phyloP scores from a whole-genome alignment of 2,113 vertebrate genomes.

The Mustelus asterias region DNA sequence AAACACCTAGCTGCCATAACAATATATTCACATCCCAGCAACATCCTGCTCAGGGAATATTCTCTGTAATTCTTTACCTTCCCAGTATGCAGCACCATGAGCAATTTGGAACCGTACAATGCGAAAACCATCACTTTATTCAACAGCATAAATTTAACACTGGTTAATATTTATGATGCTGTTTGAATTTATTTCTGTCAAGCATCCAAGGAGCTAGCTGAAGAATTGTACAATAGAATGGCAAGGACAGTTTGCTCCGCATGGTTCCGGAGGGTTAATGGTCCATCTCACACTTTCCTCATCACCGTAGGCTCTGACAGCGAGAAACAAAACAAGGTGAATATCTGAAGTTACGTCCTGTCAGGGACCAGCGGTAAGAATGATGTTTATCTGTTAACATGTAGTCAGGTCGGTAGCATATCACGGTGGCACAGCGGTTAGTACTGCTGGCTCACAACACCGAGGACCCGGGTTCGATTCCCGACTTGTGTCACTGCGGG shows the following conservation, averaged over 20 bases:
- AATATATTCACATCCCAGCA: background rate
- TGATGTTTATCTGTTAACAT: background rate
- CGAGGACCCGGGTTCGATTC: too few relatives aligned
- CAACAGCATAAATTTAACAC: background rate
- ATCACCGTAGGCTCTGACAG: background rate
- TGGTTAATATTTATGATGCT: background rate
- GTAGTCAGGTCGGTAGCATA: background rate
- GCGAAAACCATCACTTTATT: background rate
- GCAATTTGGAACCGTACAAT: background rate
- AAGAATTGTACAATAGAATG: background rate
- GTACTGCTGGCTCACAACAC: too few relatives aligned
- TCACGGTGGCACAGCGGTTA: too few relatives aligned
- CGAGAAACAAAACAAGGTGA: background rate
- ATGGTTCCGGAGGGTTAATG: background rate
- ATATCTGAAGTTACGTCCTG: background rate
- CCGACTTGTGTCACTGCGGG: too few relatives aligned
- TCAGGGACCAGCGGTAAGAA: background rate
- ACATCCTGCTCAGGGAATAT: background rate
- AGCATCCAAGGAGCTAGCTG: background rate
- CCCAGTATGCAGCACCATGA: background rate
- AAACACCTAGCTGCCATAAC: background rate
- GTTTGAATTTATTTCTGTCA: background rate
- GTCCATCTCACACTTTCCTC: background rate
- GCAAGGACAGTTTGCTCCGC: background rate
- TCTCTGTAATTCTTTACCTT: background rate